Evolutionary conservation across 2,113 vertebrate species (phyloP), one percentile per base, ranked within the genome.

Genomic region (Xenopus laevis): DNA sequence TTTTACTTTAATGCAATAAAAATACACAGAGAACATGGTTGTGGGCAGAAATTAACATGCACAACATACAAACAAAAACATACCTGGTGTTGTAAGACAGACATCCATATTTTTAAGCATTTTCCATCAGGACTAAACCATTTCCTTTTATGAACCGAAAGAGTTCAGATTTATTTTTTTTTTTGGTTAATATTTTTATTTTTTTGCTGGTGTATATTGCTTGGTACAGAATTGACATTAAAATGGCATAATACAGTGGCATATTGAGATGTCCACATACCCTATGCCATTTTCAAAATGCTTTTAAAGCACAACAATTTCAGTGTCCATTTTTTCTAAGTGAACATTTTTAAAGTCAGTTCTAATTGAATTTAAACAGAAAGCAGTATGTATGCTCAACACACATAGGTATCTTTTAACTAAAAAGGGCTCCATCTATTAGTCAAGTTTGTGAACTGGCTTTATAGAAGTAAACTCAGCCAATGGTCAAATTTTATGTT

Each of bases 1-100:
- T 40, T 40, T 40, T 7, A 40, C 58, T 77, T 76, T 64, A 70
- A 77, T 77, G 74, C 74, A 77, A 77, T 77, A 77, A 93, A 27
- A 93, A 93, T 92, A 95, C 88, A 95, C 90, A 92, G 91, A 91
- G 89, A 92, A 93, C 91, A 93, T 89, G 91, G 89, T 92, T 93
- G 93, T 92, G 92, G 93, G 91, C 88, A 90, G 88, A 93, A 93
- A 93, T 91, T 86, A 92, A 93, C 91, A 90, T 90, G 92, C 91
- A 93, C 86, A 88, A 94, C 90, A 90, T 90, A 90, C 83, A 86
- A 88, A 89, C 87, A 79, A 61, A 84, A 81, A 83, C 78, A 80
- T 78, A 88, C 87, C 90, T 88, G 89, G 88, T 91, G 85, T 89
- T 89, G 83, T 90, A 93, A 92, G 89, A 85, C 89, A 86, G 91